These are phyloP conservation scores for Pristionchus arcanus DNA, from an alignment of 2,888 invertebrate genomes.

Conservation along the genomic window DNA sequence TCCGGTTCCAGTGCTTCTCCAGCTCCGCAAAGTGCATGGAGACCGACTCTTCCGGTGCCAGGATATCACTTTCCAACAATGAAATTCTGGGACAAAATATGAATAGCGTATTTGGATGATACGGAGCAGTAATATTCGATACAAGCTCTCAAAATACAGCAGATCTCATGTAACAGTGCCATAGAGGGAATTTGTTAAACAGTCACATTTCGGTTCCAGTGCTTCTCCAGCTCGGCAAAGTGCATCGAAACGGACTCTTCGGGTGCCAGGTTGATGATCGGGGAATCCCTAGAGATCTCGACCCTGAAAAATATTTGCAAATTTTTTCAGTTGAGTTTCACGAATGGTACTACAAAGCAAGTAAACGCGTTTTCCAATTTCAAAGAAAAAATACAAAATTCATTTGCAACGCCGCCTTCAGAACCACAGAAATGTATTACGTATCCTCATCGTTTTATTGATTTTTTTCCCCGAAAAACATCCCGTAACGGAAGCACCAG, in stretches of 20 bases:
- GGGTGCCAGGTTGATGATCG: background rate
- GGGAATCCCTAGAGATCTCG: background rate
- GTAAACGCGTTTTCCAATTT: background rate
- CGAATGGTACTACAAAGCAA: no score
- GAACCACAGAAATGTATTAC: no score
- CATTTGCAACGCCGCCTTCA: no score
- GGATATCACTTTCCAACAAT: no score
- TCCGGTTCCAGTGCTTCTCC: background rate
- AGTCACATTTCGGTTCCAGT: background rate
- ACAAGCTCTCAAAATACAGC: no score
- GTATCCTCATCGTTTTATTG: background rate
- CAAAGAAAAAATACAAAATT: background rate
- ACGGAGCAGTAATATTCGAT: no score
- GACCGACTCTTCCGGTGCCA: background rate
- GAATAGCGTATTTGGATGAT: no score
- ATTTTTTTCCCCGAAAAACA: background rate
- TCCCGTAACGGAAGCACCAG: no score
- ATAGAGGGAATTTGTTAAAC: background rate
- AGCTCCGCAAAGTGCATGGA: background rate
- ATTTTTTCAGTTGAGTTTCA: no score
- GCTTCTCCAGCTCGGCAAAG: background rate
- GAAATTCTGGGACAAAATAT: no score
- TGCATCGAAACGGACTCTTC: background rate
- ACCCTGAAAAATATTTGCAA: background rate
- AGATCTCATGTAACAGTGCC: no score